Evolutionary conservation across 2,888 invertebrate species (phyloP), one percentile per base, ranked within the genome.

Genomic region (Amphipoea oculea): DNA sequence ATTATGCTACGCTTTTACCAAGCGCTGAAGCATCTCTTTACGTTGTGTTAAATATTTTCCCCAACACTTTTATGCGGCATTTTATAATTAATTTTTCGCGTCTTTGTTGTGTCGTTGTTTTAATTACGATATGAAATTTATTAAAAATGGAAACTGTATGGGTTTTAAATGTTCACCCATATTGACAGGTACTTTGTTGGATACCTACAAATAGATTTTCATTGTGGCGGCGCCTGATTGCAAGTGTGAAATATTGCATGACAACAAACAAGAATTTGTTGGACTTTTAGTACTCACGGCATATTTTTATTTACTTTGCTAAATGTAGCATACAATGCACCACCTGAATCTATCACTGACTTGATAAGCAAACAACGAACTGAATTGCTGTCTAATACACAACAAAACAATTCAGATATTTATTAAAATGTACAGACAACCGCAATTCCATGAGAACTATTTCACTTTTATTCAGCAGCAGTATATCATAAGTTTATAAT

Each of bases 71-170:
- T 74, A 29, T n/a, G 40, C 51, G 60, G 73, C 54, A 79, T 74
- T 86, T 85, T 79, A n/a, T 84, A 66, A 79, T 79, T 66, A 69
- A 42, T 83, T 73, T 84, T 83, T 75, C 66, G 2, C 45, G 11
- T 73, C 60, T 77, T 83, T 83, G 74, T 73, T 72, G 60, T n/a
- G 63, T 75, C 60, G 45, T 36, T 57, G 51, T 77, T 83, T 77
- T 73, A 70, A 60, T 85, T 63, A 63, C 68, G 29, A 73, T 17
- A 40, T 23, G n/a, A 67, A 60, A 83, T 83, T 76, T 70, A 60
- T 84, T 67, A 40, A 71, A 83, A 36, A 42, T 4, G 62, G 6
- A 51, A 48, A 71, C 23, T 69, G 40, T 29, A 45, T n/a, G 40
- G 54, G 45, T 68, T 48, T 83, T n/a, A 48, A 76, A 68, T 48